A percentile compares a stretch with the other conserved stretches of the same genome.
phyloP scores from a whole-genome alignment of 53 echinoderm and acorn worm genomes.

The Astropecten irregularis region DNA sequence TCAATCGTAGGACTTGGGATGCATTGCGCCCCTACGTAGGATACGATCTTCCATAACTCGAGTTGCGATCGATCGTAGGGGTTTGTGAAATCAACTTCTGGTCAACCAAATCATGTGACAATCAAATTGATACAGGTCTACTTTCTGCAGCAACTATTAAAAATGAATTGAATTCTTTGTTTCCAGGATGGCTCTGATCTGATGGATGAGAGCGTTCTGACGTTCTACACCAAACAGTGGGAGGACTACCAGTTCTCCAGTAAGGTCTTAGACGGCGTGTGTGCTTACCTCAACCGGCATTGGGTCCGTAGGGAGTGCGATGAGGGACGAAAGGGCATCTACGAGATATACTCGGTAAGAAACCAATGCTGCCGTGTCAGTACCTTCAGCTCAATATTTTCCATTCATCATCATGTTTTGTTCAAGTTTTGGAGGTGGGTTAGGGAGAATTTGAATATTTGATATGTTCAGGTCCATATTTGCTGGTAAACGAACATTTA shows the following conservation, averaged over 20 bases:
- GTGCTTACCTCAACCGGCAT: constrained; percentile 96
- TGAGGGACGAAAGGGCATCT: constrained; percentile 98
- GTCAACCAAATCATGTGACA: no score
- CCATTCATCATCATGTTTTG: no score
- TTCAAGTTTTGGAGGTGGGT: neutral
- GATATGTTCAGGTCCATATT: neutral
- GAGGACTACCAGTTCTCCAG: constrained; percentile 99
- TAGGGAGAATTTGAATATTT: neutral
- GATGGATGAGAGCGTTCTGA: constrained; percentile 97
- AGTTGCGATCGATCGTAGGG: no score
- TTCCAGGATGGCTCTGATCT: constrained; percentile 95
- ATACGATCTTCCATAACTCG: no score
- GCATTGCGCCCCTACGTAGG: no score
- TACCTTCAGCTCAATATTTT: no score
- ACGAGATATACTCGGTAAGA: constrained; percentile 99
- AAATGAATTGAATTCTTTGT: no score
- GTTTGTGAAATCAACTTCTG: no score
- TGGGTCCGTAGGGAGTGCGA: constrained; percentile 98
- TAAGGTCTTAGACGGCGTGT: constrained; percentile 95
- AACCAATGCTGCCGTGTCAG: neutral
- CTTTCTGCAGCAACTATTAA: no score
- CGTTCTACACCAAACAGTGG: constrained; percentile 97
- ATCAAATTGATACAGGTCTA: no score
- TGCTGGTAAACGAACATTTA: no score
- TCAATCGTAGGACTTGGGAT: no score